Conservation (phyloP, 2,797 vertebrate genomes). For the Chromis chromis region DNA sequence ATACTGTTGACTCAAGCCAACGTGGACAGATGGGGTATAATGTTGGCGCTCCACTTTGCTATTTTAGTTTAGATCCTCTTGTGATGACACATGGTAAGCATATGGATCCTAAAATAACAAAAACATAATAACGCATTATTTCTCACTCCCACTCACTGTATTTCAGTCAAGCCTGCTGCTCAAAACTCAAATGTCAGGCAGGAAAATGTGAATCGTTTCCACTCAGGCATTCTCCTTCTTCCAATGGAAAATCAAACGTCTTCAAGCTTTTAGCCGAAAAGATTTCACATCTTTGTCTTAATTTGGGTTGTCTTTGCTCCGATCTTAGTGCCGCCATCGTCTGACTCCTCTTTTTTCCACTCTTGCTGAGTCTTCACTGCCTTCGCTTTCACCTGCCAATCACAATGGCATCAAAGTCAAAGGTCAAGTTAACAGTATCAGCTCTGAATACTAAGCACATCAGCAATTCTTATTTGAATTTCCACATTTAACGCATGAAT, state of each 20-base stretch:
- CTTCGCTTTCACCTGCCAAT: constrained; percentile 44
- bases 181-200: constrained; percentile 25
- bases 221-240: constrained; percentile 1
- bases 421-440: constrained; percentile 30
- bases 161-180: constrained; percentile 27
- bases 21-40: constrained; percentile 24
- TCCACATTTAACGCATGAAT: neutral
- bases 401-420: constrained; percentile 29
- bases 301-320: constrained; percentile 9
- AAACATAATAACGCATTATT: constrained; percentile 3
- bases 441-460: constrained; percentile 33
- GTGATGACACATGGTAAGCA: constrained; percentile 19
- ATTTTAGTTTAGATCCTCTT: constrained; percentile 13
- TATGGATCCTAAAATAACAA: constrained; percentile 17
- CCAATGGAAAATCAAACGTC: constrained; percentile 35
- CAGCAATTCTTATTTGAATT: neutral
- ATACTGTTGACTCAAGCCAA: constrained; percentile 50
- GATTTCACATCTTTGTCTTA: neutral
- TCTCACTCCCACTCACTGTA: neutral
- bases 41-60: neutral
- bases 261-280: constrained; percentile 18
- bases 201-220: constrained; percentile 36
- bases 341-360: constrained; percentile 4
- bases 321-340: neutral
- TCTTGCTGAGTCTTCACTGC: constrained; percentile 26